Evolutionary conservation across 2,113 vertebrate species (phyloP), one percentile per base, ranked within the genome.

Genomic region (Epinephelus fuscoguttatus): DNA sequence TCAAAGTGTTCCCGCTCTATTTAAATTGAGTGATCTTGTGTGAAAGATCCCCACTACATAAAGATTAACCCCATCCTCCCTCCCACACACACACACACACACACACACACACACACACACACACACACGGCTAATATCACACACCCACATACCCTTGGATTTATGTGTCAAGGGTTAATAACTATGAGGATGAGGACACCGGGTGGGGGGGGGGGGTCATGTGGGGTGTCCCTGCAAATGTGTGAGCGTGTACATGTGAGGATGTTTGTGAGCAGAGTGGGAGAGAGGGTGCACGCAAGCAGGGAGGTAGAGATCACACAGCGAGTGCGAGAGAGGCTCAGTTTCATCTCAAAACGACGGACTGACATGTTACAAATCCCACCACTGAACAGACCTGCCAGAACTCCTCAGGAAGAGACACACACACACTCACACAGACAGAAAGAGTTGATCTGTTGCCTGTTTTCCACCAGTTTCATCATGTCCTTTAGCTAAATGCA

Each of bases 1-100:
- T 94, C 93, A 93, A 94, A 94, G 94, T 78, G 84, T 84, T 88
- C 62, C 49, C 10, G 52, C 90, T 89, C 91, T 84, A 88, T 92
- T 94, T 91, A 93, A 94, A 94, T 90, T 79, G 84, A 91, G 87
- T 88, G 90, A 93, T 92, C 90, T 89, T 89, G 76, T 93, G 89
- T 85, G 91, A 93, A 89, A 93, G 88, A 94, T 89, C 89, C 86
- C 85, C 88, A 80, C 88, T 86, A 92, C 94, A 92, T 86, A 90
- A 88, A 91, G 92, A 93, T 94, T 93, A 94, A 90, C 89, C 89
- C 86, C 75, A 59, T 81, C 80, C 81, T 75, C 83, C 40, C 82
- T 66, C 80, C n/a, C 30, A 30, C 30, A 30, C 30, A 27, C 64
- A 40, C 85, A 52, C 81, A 55, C 78, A 56, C 82, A 33, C 62